Conservation (phyloP, 1,140 invertebrate species). For the Ostrea edulis region DNA sequence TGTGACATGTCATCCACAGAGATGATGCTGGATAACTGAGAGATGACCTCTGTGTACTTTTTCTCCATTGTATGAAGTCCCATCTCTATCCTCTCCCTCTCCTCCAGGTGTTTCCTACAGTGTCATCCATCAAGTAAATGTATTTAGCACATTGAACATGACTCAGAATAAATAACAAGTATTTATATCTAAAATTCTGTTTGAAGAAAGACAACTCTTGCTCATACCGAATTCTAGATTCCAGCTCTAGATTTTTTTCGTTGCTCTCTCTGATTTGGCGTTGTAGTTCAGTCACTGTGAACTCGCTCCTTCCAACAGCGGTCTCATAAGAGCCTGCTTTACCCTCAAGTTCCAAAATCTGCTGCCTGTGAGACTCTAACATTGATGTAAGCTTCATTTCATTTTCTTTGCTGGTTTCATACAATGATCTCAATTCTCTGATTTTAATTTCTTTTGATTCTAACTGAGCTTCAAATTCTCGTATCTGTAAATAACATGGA, state of each 20-base stretch:
- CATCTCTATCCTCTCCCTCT: constrained; percentile 72
- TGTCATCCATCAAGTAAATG: background rate
- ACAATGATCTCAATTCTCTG: constrained; percentile 69
- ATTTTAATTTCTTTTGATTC: constrained; percentile 76
- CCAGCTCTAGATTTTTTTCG: constrained; percentile 76
- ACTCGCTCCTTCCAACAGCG: constrained; percentile 73
- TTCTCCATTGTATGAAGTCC: constrained; percentile 61
- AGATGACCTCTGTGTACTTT: constrained; percentile 68
- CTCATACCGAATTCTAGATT: constrained; percentile 73
- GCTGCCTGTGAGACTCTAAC: constrained; percentile 69
- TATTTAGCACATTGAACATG: background rate
- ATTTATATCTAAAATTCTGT: background rate
- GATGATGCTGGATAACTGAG: constrained; percentile 68
- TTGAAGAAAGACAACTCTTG: constrained; percentile 29
- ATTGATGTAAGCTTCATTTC: constrained; percentile 69
- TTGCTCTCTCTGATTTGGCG: constrained; percentile 72
- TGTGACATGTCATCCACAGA: constrained; percentile 61
- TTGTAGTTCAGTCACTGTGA: constrained; percentile 75
- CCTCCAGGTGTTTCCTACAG: constrained; percentile 73
- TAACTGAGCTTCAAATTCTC: constrained; percentile 70
- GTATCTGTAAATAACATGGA: constrained; percentile 59
- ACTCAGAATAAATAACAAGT: background rate
- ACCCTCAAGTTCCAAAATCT: constrained; percentile 73
- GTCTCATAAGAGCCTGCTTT: constrained; percentile 72
- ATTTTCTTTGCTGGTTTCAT: constrained; percentile 73